Percentiles rank a stretch among this genome's conserved stretches.
Evolutionary conservation across 2,888 invertebrate species (phyloP).

Genomic region (Drosophila paranaensis): DNA sequence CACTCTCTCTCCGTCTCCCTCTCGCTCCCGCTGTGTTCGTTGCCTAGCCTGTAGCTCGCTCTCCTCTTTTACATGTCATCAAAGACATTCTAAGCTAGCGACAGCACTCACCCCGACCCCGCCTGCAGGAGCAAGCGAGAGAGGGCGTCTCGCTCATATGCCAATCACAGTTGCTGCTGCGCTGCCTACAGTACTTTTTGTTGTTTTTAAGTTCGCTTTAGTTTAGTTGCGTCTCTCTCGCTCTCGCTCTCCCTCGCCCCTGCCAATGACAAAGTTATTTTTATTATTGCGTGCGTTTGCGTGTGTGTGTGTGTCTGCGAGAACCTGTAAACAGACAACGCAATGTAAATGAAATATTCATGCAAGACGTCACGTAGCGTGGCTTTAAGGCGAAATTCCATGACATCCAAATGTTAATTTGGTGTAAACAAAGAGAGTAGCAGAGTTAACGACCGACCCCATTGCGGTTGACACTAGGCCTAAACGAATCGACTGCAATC

Average conservation of each 20-base stretch:
- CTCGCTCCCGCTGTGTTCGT: background rate
- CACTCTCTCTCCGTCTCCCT: background rate
- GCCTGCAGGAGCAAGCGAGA: slow-evolving; percentile 16
- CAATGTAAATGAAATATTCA: slow-evolving; percentile 75
- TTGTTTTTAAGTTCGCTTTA: slow-evolving; percentile 46
- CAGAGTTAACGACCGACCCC: slow-evolving; percentile 60
- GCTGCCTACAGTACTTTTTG: background rate
- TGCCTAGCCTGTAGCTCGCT: slow-evolving; percentile 1
- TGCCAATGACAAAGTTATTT: slow-evolving; percentile 48
- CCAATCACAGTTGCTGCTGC: slow-evolving; percentile 43
- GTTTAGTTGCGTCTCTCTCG: slow-evolving; percentile 18
- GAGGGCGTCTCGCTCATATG: slow-evolving; percentile 33
- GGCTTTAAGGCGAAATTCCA: slow-evolving; percentile 53
- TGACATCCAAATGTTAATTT: slow-evolving; percentile 34
- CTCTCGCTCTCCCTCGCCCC: slow-evolving; percentile 9
- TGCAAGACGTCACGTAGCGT: slow-evolving; percentile 78
- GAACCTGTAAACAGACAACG: slow-evolving; percentile 43
- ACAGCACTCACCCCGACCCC: slow-evolving; percentile 9
- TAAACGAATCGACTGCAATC: slow-evolving; percentile 46
- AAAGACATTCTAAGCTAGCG: slow-evolving; percentile 39
- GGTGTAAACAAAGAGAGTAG: slow-evolving; percentile 35
- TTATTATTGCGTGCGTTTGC: slow-evolving; percentile 14
- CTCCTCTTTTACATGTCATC: slow-evolving; percentile 26
- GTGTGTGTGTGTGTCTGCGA: slow-evolving; percentile 18
- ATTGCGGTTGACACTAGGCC: slow-evolving; percentile 44